Evolutionary conservation across 2,888 invertebrate genomes (phyloP).

Genomic region (Pardosa pseudoannulata): DNA sequence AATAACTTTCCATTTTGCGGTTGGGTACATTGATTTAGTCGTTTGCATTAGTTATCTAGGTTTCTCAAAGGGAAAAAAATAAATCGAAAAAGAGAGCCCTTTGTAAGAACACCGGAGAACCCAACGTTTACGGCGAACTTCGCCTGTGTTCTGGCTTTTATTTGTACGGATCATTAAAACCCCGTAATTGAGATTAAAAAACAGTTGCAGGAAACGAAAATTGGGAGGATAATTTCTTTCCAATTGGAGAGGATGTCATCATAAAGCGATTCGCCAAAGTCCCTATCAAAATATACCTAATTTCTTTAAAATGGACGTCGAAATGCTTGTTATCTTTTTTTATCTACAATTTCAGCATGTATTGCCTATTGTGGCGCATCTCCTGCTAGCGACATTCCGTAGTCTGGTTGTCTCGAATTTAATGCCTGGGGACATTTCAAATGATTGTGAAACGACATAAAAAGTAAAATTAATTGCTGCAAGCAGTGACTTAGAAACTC

Average conservation of each 20-base stretch:
- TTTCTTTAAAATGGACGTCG: not conserved
- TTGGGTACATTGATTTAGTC: constrained; percentile 44
- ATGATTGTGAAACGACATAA: too few relatives aligned
- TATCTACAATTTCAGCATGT: too few relatives aligned
- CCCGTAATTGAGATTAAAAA: constrained; percentile 38
- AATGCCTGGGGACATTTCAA: too few relatives aligned
- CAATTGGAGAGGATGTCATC: not conserved
- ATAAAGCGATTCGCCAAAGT: not conserved
- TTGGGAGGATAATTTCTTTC: constrained; percentile 2
- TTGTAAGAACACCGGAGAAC: not conserved
- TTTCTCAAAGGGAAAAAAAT: not conserved
- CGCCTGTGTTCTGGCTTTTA: constrained; percentile 6
- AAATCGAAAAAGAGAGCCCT: not conserved
- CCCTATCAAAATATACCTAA: not conserved
- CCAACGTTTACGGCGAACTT: too few relatives aligned
- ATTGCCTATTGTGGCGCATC: too few relatives aligned
- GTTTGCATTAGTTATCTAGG: not conserved
- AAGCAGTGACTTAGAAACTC: too few relatives aligned
- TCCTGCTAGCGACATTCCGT: too few relatives aligned
- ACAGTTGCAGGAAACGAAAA: not conserved
- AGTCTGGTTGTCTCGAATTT: too few relatives aligned
- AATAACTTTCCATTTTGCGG: constrained; percentile 8
- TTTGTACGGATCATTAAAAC: constrained; percentile 58
- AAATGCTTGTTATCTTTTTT: too few relatives aligned
- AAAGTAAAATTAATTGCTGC: too few relatives aligned